Evolutionary conservation across 2,797 vertebrate genomes (phyloP).

Genomic region (Calcarius lapponicus): DNA sequence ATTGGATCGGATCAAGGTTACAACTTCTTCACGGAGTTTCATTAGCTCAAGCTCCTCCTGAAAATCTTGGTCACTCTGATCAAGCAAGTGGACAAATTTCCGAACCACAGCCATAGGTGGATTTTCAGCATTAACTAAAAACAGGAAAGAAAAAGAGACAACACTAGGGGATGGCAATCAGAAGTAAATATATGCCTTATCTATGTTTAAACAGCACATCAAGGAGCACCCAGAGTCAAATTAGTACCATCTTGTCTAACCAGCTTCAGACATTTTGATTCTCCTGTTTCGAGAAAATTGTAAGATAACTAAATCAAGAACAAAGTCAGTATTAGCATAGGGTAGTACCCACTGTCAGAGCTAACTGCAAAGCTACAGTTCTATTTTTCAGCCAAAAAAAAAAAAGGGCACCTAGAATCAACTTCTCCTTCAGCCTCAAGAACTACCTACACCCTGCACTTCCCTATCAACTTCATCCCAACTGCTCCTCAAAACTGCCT

Average conservation of each 20-base stretch:
- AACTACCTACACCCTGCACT: not conserved
- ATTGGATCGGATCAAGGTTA: slow-evolving; percentile 96
- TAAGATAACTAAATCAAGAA: not conserved
- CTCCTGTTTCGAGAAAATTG: not conserved
- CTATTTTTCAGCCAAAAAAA: not conserved
- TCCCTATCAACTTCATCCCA: not conserved
- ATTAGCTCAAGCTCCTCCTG: slow-evolving; percentile 97
- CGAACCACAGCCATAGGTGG: slow-evolving; percentile 96
- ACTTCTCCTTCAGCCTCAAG: not conserved
- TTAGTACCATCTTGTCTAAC: not conserved
- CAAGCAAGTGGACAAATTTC: slow-evolving; percentile 96
- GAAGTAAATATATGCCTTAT: not conserved
- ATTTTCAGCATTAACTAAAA: slow-evolving; percentile 88
- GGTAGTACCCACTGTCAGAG: not conserved
- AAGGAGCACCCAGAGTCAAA: not conserved
- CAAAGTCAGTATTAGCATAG: not conserved
- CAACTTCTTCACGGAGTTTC: slow-evolving; percentile 93
- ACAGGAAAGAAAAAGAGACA: not conserved
- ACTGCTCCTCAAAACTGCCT: not conserved
- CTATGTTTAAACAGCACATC: not conserved
- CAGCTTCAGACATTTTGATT: not conserved
- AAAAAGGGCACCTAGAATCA: not conserved
- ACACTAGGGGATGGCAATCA: not conserved
- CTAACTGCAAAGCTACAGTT: not conserved
- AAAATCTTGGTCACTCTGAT: slow-evolving; percentile 98